Base-by-base conservation (phyloP, 2,113 vertebrate species). In the Pitta sordida region DNA sequence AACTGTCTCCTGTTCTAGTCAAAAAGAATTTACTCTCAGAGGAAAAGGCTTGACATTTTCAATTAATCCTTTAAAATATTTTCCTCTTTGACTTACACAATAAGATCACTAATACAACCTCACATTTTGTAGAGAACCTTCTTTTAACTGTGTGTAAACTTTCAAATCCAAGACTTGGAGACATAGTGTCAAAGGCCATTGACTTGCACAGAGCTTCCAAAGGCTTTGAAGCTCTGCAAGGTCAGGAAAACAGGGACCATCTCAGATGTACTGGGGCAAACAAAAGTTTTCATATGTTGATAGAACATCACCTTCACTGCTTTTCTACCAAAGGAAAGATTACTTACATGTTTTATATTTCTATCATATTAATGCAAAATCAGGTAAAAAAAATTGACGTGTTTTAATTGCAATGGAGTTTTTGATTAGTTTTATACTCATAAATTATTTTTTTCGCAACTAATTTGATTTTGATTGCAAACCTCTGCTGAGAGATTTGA, bases 1-100 rank as follows among this genome's bases (percentile, higher is more conserved):
- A 98, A 98, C 97, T 96, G 93, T 98, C 98, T 98, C 98, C 98
- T 98, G 97, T 98, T 98, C 97, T 97, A 98, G 98, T 98, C 94
- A 98, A 98, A 98, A 97, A 97, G 88, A 98, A 99, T 98, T 98
- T 98, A 98, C 98, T 98, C 97, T 98, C 92, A 84, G 96, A 98
- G 96, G 97, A 98, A 98, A 98, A 98, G 97, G 96, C 92, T 93
- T 94, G 98, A 98, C 71, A 52, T 97, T 96, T 91, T 97, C 97
- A 98, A 98, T 97, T 96, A 97, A 98, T 97, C 95, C 95, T 97
- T 96, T 69, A 59, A 93, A 90, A 93, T 92, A 83, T 93, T 90
- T 90, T 19, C 12, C 67, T 30, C n/a, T 30, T 91, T 88, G 88
- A 64, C 51, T 94, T 80, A 69, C 30, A 78, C 8, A 71, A 64